Conservation (phyloP, 2,888 invertebrate genomes). For the Tipula lateralis region DNA sequence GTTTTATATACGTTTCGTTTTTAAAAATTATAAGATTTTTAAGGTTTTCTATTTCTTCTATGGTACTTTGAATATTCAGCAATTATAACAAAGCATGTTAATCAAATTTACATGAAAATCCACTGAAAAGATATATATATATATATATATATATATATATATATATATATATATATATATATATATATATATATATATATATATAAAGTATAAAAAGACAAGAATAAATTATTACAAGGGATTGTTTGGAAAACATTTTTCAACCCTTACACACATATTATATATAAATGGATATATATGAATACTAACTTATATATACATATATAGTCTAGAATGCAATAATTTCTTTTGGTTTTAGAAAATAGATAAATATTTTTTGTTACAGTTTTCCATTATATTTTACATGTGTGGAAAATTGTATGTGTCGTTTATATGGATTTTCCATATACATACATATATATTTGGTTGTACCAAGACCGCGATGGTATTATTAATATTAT, state of each 20-base stretch:
- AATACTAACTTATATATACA: not conserved
- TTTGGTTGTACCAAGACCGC: not conserved
- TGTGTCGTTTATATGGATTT: constrained; percentile 19
- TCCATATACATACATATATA: not conserved
- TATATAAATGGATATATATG: not conserved
- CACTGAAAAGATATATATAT: not conserved
- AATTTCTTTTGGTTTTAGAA: constrained; percentile 11
- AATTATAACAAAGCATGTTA: constrained; percentile 19
- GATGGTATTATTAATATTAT: constrained; percentile 13
- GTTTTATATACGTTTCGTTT: not conserved
- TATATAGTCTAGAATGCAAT: not conserved
- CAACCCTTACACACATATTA: not conserved
- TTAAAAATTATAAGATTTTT: constrained; percentile 5
- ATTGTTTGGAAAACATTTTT: not conserved
- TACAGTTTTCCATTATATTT: not conserved
- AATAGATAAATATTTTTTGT: not conserved
- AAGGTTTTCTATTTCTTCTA: constrained; percentile 4
- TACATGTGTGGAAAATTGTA: not conserved
- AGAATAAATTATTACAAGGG: not conserved
- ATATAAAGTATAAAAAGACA: not conserved
- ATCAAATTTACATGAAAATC: constrained; percentile 19
- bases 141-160: not conserved
- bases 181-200: not conserved
- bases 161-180: not conserved
- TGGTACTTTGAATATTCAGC: constrained; percentile 3